phyloP scores from a whole-genome alignment of 2,113 vertebrate species.

The Panthera uncia region DNA sequence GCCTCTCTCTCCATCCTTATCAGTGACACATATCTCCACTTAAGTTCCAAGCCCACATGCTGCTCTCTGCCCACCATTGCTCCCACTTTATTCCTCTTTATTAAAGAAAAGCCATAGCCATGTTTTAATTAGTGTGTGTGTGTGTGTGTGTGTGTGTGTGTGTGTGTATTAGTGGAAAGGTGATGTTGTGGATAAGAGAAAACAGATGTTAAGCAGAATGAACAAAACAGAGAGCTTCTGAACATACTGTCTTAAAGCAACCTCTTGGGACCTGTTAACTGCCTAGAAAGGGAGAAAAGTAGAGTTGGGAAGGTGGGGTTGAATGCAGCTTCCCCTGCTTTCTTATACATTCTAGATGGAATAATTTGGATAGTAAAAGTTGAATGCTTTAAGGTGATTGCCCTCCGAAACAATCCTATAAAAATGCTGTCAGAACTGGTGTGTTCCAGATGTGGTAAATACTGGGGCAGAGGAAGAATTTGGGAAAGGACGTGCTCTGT shows the following conservation, averaged over 20 bases:
- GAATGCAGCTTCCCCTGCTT: background rate
- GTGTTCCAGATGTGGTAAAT: conserved; percentile 47
- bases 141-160: background rate
- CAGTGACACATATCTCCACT: background rate
- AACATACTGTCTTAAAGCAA: conserved; percentile 43
- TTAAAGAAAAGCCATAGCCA: conserved; percentile 32
- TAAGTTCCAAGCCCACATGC: background rate
- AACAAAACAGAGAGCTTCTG: conserved; percentile 50
- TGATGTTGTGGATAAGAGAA: conserved; percentile 2
- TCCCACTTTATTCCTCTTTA: conserved; percentile 53
- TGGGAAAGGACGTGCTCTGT: background rate
- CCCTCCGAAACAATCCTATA: conserved; percentile 58
- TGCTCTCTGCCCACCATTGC: background rate
- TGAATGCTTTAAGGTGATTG: conserved; percentile 32
- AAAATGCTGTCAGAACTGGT: conserved; percentile 51
- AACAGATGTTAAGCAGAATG: conserved; percentile 5
- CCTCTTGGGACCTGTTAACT: conserved; percentile 50
- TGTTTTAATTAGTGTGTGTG: background rate
- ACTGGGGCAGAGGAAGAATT: background rate
- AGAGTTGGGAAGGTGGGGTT: conserved; percentile 6
- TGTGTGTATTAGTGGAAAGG: background rate
- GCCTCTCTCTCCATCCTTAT: background rate
- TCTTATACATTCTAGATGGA: conserved; percentile 42
- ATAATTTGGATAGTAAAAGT: conserved; percentile 32
- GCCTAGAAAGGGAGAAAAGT: conserved; percentile 47